These are phyloP conservation scores for Eupeodes latifasciatus DNA, from an alignment of 2,888 invertebrate species.

Conservation along the genomic window DNA sequence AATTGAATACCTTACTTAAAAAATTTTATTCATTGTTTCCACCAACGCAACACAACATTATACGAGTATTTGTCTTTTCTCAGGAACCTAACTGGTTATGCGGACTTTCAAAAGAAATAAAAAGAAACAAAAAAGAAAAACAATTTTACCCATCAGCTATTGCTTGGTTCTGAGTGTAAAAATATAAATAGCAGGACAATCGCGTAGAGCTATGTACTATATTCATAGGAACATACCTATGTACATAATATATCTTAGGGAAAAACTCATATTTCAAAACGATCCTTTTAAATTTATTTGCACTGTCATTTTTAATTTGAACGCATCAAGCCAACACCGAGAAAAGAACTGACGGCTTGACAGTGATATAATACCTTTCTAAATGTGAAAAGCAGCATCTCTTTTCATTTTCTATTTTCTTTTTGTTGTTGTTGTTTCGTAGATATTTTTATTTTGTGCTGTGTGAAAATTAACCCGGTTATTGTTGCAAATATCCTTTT, in stretches of 20 bases:
- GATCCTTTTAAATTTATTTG: slow-evolving; percentile 74
- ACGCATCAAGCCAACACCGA: slow-evolving; percentile 67
- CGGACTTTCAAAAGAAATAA: background rate
- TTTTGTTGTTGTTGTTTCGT: background rate
- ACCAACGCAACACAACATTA: background rate
- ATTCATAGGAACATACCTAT: too few species aligned
- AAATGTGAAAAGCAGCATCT: slow-evolving; percentile 66
- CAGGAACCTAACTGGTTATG: background rate
- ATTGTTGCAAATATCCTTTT: slow-evolving; percentile 55
- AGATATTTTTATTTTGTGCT: slow-evolving; percentile 6
- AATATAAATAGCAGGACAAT: slow-evolving; percentile 42
- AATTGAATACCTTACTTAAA: slow-evolving; percentile 35
- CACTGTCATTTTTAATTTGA: slow-evolving; percentile 73
- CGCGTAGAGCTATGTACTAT: background rate
- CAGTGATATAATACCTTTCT: slow-evolving; percentile 62
- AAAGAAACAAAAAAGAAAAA: slow-evolving; percentile 50
- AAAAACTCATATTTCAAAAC: slow-evolving; percentile 73
- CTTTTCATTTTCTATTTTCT: slow-evolving; percentile 19
- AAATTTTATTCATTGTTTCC: slow-evolving; percentile 59
- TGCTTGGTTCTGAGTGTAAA: slow-evolving; percentile 26
- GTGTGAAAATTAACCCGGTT: slow-evolving; percentile 70
- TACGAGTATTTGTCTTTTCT: background rate
- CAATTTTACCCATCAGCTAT: slow-evolving; percentile 50
- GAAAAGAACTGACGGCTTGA: slow-evolving; percentile 51
- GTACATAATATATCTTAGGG: background rate